These are phyloP conservation scores for Axis porcinus DNA, from an alignment of 2,113 vertebrate genomes.

Conservation along the genomic window DNA sequence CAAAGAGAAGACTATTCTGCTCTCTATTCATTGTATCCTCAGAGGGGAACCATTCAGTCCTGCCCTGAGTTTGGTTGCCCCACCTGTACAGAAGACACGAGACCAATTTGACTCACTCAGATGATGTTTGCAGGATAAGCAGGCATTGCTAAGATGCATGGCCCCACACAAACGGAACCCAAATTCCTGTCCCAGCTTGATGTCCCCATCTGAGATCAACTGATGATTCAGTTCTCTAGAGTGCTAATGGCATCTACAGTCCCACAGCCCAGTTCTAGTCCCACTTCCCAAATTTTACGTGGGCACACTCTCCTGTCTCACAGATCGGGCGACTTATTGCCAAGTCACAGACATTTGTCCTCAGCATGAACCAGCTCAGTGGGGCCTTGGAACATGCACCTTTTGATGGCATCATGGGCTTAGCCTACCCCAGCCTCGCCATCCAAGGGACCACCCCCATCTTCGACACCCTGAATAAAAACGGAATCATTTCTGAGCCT, in stretches of 20 bases:
- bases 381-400: conserved; percentile 46
- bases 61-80: neutral
- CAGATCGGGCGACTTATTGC: conserved; percentile 35
- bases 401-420: conserved; percentile 78
- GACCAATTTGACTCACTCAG: no score
- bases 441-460: conserved; percentile 56
- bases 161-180: accelerated
- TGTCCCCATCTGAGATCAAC: no score
- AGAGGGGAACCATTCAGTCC: neutral
- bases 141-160: no score
- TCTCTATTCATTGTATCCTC: neutral
- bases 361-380: conserved; percentile 58
- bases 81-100: no score
- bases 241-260: no score
- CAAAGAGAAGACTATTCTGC: neutral
- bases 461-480: conserved; percentile 79
- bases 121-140: accelerated
- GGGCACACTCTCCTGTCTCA: accelerated
- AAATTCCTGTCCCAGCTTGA: accelerated
- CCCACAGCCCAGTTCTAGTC: neutral
- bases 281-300: accelerated
- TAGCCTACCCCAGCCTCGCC: conserved; percentile 72
- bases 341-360: conserved; percentile 71
- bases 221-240: neutral
- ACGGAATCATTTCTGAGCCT: conserved; percentile 34